phyloP scores from a whole-genome alignment of 2,888 invertebrate genomes.

The Ormyrus labotus region DNA sequence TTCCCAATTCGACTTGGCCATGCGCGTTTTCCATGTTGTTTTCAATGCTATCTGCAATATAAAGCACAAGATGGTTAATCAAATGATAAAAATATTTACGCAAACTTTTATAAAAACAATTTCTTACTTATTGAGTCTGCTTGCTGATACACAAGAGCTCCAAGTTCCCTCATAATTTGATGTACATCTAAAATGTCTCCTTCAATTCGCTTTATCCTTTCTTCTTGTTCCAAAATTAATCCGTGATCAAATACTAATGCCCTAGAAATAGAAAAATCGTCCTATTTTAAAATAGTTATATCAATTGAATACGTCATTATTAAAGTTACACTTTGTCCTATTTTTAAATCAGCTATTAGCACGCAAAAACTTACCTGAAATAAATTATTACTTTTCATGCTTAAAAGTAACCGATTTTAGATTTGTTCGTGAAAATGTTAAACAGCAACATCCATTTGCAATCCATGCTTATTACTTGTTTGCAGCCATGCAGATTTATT shows the following conservation, averaged over 20 bases:
- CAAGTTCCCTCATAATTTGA: slow-evolving; percentile 87
- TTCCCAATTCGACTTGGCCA: slow-evolving; percentile 87
- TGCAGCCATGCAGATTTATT: slow-evolving; percentile 41
- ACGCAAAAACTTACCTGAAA: slow-evolving; percentile 28
- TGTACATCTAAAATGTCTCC: slow-evolving; percentile 89
- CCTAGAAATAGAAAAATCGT: slow-evolving; percentile 67
- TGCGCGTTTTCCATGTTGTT: slow-evolving; percentile 86
- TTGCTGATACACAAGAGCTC: slow-evolving; percentile 84
- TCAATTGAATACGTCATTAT: neutral
- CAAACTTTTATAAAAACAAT: too few species aligned
- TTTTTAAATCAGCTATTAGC: slow-evolving; percentile 18
- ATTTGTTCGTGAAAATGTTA: slow-evolving; percentile 39
- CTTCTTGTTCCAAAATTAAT: slow-evolving; percentile 87
- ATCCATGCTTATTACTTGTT: slow-evolving; percentile 42
- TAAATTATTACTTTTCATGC: slow-evolving; percentile 27
- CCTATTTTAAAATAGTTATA: neutral
- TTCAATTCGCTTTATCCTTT: slow-evolving; percentile 88
- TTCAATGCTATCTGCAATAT: slow-evolving; percentile 86
- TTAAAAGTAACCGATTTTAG: slow-evolving; percentile 32
- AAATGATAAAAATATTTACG: too few species aligned
- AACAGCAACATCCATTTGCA: slow-evolving; percentile 37
- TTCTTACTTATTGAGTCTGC: slow-evolving; percentile 84
- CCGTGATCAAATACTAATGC: slow-evolving; percentile 87
- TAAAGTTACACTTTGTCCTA: neutral
- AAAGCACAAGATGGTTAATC: slow-evolving; percentile 6